Evolutionary conservation across 1,140 invertebrate genomes (phyloP), one percentile per base, ranked within the genome.

Genomic region (Branchinecta lynchi): DNA sequence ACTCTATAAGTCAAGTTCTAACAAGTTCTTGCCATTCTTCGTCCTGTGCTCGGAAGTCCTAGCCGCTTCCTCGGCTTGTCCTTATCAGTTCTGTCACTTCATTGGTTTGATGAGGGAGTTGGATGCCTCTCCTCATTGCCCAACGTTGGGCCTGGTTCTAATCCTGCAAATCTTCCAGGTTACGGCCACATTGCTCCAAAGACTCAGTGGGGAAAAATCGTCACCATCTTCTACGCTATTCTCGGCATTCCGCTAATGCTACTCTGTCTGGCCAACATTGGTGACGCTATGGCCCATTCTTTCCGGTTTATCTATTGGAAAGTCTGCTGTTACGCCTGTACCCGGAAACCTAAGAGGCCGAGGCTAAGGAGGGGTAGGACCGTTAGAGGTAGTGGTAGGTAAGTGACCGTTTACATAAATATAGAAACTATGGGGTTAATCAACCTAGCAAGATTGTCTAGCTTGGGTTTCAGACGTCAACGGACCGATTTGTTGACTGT

Each of bases 171-270:
- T 20, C 17, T 60, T 60, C 17, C 76, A 96, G 93, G 93, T 51
- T 97, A 97, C 79, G 94, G 94, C 15, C 92, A 97, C 77, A 94
- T 97, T 67, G 89, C 92, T 0, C 92, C 92, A 0, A 93, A 93
- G 81, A 97, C 93, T 0, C 84, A 86, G 72, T 87, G 86, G 77
- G 94, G 94, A 17, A 93, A 95, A 79, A 86, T 96, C 70, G 89
- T 92, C 44, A 96, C 93, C 15, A 96, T 97, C 74, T 89, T 96
- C 76, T 97, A 97, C 79, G 93, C 93, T 44, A 92, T 96, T 75
- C 80, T 96, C 72, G 94, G 94, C 20, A 97, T 96, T 73, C 93
- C 93, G 0, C 79, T 96, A 68, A 94, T 96, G 89, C 83, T 97
- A 68, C 83, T 96, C 6, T 94, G 92, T 74, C 82, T 97, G 44